Percentiles rank a stretch among this genome's conserved stretches.
These are phyloP conservation scores for Orgyia antiqua DNA, from an alignment of 2,888 invertebrate genomes.

Conservation along the genomic window DNA sequence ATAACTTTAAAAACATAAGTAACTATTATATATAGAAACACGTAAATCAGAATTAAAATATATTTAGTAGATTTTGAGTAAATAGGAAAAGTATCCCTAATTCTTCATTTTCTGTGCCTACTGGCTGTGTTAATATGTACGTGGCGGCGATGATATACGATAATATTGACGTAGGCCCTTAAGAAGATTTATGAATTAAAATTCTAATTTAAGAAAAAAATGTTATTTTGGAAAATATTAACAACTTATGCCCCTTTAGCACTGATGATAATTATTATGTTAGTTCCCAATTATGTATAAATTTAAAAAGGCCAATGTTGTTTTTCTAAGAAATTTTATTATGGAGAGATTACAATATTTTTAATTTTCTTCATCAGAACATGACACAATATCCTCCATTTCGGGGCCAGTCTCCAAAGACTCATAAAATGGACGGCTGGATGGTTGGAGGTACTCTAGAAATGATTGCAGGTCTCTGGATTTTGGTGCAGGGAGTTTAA, in stretches of 20 bases:
- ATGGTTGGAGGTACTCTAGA: slow-evolving; percentile 11
- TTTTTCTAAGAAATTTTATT: slow-evolving; percentile 10
- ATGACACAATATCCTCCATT: slow-evolving; percentile 7
- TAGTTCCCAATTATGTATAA: slow-evolving; percentile 5
- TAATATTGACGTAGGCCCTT: too few relatives aligned
- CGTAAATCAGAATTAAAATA: too few relatives aligned
- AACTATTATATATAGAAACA: too few relatives aligned
- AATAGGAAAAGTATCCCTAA: too few relatives aligned
- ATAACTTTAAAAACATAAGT: too few relatives aligned
- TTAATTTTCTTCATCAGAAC: slow-evolving; percentile 10
- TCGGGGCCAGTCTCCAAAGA: slow-evolving; percentile 12
- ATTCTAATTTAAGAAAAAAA: slow-evolving; percentile 9
- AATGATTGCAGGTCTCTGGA: slow-evolving; percentile 3
- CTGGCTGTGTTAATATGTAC: too few relatives aligned
- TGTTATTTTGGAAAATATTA: slow-evolving; percentile 8
- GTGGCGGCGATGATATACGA: too few relatives aligned
- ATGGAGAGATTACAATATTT: slow-evolving; percentile 5
- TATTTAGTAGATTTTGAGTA: too few relatives aligned
- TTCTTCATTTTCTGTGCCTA: too few relatives aligned
- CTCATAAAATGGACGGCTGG: slow-evolving; percentile 12
- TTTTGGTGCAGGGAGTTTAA: slow-evolving; percentile 12
- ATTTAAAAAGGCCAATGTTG: slow-evolving; percentile 10
- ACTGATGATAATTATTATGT: slow-evolving; percentile 10
- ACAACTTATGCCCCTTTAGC: slow-evolving; percentile 10
- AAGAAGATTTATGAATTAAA: slow-evolving; percentile 8